Percentiles rank a stretch among this genome's conserved stretches.
phyloP scores from a whole-genome alignment of 2,888 invertebrate genomes.

The Drosophila melanosoma region DNA sequence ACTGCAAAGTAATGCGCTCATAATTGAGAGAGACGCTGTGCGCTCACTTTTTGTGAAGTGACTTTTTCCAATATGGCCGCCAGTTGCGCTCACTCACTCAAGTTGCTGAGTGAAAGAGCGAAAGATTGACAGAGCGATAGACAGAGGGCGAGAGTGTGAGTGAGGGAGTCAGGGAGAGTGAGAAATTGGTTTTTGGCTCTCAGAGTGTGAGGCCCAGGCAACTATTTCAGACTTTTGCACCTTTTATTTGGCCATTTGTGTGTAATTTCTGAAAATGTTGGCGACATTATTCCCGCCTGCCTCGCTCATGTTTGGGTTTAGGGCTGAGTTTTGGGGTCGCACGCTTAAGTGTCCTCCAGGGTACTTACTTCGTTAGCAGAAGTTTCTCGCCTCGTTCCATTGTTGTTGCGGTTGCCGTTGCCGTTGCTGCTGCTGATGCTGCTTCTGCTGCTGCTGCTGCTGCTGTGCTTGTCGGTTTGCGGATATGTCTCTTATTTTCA shows the following conservation, averaged over 20 bases:
- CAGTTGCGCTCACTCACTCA: conserved; percentile 42
- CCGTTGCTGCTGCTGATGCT: background rate
- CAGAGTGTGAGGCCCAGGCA: conserved; percentile 45
- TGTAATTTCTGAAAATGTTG: conserved; percentile 82
- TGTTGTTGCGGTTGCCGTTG: conserved; percentile 41
- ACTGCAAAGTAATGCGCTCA: conserved; percentile 35
- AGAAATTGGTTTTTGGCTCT: conserved; percentile 10
- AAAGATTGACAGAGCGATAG: background rate
- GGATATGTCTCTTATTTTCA: conserved; percentile 83
- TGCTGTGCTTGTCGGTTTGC: conserved; percentile 75
- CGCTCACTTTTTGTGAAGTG: conserved; percentile 23
- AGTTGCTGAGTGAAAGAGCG: conserved; percentile 23
- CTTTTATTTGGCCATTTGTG: conserved; percentile 81
- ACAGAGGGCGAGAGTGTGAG: conserved; percentile 3
- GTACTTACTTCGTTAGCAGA: conserved; percentile 81
- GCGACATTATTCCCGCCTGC: conserved; percentile 70
- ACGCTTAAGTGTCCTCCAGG: conserved; percentile 84
- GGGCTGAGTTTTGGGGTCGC: conserved; percentile 57
- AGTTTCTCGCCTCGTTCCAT: conserved; percentile 70
- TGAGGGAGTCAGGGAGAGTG: conserved; percentile 14
- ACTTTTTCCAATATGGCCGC: conserved; percentile 55
- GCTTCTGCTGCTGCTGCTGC: background rate
- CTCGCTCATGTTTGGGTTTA: conserved; percentile 31
- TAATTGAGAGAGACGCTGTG: conserved; percentile 23
- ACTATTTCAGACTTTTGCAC: conserved; percentile 69